Conservation (phyloP, 2,797 vertebrate species). For the Tolypeutes matacus region DNA sequence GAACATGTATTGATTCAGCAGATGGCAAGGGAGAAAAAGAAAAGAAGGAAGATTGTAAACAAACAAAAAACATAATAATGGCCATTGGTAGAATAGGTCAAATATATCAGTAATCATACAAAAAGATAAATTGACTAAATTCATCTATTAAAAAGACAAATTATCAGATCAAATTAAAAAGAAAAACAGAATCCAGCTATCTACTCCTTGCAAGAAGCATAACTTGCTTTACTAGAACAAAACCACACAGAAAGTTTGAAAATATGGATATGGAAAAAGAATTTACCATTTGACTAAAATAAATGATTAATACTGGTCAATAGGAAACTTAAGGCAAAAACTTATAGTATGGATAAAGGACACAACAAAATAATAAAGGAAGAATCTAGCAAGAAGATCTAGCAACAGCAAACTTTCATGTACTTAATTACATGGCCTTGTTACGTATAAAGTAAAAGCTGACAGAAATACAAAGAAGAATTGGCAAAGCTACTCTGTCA, state of each 20-base stretch:
- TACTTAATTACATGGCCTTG: background rate
- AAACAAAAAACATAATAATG: background rate
- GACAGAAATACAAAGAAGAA: background rate
- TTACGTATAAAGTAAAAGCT: background rate
- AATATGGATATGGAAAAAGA: background rate
- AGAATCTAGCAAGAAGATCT: background rate
- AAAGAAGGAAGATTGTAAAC: background rate
- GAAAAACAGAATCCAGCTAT: background rate
- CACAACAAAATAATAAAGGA: background rate
- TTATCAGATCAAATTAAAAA: conserved; percentile 14
- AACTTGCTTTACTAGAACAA: background rate
- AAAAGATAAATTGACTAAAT: background rate
- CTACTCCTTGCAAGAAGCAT: background rate
- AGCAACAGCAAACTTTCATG: background rate
- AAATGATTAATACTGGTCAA: background rate
- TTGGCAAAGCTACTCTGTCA: background rate
- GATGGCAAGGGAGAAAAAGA: background rate
- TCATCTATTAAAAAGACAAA: background rate
- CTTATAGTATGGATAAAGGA: background rate
- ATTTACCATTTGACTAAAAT: background rate
- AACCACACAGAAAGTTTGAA: background rate
- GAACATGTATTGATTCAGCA: background rate
- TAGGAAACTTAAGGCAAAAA: background rate
- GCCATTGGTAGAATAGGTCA: background rate
- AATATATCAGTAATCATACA: background rate